Percentiles rank a stretch among this genome's conserved stretches.
phyloP scores from a whole-genome alignment of 2,797 vertebrate species.

The Malacoraja senta region DNA sequence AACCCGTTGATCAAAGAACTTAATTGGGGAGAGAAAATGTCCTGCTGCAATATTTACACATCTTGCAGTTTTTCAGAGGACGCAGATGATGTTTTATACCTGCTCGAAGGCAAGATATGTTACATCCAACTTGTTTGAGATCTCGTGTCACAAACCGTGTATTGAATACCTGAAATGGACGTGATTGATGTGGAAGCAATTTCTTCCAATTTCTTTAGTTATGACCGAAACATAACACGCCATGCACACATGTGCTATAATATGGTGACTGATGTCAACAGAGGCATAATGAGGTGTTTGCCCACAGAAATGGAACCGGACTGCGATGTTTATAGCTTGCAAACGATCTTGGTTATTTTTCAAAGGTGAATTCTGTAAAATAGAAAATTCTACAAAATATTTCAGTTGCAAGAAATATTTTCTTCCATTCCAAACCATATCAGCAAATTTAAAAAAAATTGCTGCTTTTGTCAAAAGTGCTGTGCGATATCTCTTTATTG shows the following conservation, averaged over 20 bases:
- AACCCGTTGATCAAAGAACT: not conserved
- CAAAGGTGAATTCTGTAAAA: not conserved
- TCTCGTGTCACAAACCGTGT: not conserved
- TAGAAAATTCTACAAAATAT: not conserved
- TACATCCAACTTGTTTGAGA: not conserved
- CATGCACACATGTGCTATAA: not conserved
- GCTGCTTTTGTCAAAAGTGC: not conserved
- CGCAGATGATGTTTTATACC: not conserved
- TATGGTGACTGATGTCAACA: not conserved
- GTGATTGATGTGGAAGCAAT: too few relatives aligned
- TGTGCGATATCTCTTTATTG: not conserved
- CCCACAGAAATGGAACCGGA: not conserved
- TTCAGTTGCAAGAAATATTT: too few relatives aligned
- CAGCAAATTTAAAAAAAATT: too few relatives aligned
- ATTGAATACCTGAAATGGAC: not conserved
- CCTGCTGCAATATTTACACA: not conserved
- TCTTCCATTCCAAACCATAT: not conserved
- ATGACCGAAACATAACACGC: not conserved
- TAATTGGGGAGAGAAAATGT: too few relatives aligned
- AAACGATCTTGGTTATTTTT: not conserved
- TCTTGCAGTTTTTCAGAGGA: not conserved
- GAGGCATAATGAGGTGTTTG: not conserved
- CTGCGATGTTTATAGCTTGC: not conserved
- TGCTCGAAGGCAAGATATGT: not conserved
- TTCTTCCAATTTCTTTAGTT: not conserved